Conservation (phyloP, 92 coral and sea anemone species). For the Porites cylindrica region DNA sequence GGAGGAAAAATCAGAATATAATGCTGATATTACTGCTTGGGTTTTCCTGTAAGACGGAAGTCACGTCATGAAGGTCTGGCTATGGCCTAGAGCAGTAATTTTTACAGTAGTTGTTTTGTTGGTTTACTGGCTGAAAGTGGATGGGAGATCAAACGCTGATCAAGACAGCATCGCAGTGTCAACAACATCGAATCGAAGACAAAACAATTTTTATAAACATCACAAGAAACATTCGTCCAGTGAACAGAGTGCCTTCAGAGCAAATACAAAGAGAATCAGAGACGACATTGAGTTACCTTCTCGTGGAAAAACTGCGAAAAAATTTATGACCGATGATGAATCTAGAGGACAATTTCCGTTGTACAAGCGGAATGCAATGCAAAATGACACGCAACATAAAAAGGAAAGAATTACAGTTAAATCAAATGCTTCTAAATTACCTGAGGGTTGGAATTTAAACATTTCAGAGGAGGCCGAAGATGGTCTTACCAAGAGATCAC, state of each 20-base stretch:
- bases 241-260: too few species aligned
- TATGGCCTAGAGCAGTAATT: neutral
- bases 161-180: neutral
- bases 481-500: conserved; percentile 19
- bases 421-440: neutral
- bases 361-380: neutral
- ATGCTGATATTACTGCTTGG: neutral
- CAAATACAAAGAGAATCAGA: neutral
- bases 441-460: neutral
- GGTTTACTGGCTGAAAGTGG: neutral
- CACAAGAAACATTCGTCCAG: neutral
- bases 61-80: conserved; percentile 17
- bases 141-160: neutral
- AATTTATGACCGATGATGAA: neutral
- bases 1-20: neutral
- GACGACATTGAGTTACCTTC: neutral
- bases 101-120: neutral
- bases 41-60: neutral
- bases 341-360: neutral
- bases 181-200: conserved; percentile 8
- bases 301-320: neutral
- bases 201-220: neutral
- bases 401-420: neutral
- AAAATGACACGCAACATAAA: neutral
- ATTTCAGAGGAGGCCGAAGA: conserved; percentile 11